These are phyloP conservation scores for Epizoanthus scotinus DNA, from an alignment of 92 coral and sea anemone genomes.

Conservation along the genomic window DNA sequence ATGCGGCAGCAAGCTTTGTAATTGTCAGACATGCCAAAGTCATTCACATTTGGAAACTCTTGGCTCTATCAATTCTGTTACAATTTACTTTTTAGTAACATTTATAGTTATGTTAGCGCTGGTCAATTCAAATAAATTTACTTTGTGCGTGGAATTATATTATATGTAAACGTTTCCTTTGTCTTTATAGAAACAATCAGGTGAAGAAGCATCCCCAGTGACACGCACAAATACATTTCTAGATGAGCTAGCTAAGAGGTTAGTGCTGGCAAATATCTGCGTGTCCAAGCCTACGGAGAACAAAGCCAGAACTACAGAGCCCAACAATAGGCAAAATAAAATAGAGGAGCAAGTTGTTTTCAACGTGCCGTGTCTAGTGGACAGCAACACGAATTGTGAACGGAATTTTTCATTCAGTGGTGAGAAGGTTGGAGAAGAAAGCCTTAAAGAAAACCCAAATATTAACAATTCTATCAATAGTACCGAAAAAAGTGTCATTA, in stretches of 20 bases:
- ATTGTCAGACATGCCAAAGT: not conserved
- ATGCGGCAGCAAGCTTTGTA: not conserved
- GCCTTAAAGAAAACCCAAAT: not conserved
- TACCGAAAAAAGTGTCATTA: not conserved
- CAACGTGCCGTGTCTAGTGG: not conserved
- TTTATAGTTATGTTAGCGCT: too few relatives aligned
- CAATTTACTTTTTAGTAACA: too few relatives aligned
- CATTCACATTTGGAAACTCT: too few relatives aligned
- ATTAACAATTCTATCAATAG: not conserved
- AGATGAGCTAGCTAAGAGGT: slow-evolving; percentile 2
- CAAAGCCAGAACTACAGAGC: not conserved
- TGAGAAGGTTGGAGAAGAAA: not conserved
- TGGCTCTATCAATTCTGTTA: too few relatives aligned
- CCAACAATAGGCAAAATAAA: too few relatives aligned
- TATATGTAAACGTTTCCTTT: not conserved
- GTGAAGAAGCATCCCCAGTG: not conserved
- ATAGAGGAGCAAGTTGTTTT: not conserved
- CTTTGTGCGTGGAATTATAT: too few relatives aligned
- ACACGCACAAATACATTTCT: not conserved
- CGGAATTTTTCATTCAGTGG: not conserved
- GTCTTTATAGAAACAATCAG: slow-evolving; percentile 3
- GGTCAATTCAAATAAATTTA: too few relatives aligned
- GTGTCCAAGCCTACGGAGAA: not conserved
- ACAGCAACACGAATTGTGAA: not conserved
- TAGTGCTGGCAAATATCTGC: not conserved